Percentiles rank a stretch among this genome's conserved stretches.
These are phyloP conservation scores for Trachymyrmex cornetzi DNA, from an alignment of 1,140 invertebrate species.

Conservation along the genomic window DNA sequence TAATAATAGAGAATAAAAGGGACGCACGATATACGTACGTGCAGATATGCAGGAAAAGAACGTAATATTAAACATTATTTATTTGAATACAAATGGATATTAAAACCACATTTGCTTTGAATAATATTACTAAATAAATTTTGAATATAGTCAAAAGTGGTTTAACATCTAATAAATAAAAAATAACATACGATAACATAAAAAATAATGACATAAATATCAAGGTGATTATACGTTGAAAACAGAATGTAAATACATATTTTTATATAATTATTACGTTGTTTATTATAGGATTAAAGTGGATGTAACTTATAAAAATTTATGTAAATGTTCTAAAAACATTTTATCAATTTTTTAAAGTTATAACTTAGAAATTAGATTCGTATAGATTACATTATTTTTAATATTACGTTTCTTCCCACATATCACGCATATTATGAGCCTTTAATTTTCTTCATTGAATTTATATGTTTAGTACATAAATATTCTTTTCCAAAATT, in stretches of 20 bases:
- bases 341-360: background rate
- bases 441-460: background rate
- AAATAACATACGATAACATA: background rate
- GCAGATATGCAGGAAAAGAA: background rate
- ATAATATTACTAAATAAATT: constrained; percentile 18
- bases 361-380: too few species aligned
- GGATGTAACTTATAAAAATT: background rate
- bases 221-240: background rate
- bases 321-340: background rate
- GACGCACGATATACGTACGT: background rate
- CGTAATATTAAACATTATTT: background rate
- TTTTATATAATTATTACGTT: background rate
- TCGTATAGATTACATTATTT: too few species aligned
- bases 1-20: constrained; percentile 17
- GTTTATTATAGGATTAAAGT: background rate
- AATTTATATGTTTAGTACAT: background rate
- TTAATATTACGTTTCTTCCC: background rate
- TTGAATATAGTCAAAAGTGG: background rate
- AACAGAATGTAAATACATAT: background rate
- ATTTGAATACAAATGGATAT: background rate
- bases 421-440: background rate
- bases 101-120: constrained; percentile 1
- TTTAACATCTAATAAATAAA: constrained; percentile 9
- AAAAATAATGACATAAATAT: background rate
- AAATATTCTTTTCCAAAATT: constrained; percentile 36